Conservation (phyloP, 1,140 invertebrate genomes). For the Philotrypesis tridentata region DNA sequence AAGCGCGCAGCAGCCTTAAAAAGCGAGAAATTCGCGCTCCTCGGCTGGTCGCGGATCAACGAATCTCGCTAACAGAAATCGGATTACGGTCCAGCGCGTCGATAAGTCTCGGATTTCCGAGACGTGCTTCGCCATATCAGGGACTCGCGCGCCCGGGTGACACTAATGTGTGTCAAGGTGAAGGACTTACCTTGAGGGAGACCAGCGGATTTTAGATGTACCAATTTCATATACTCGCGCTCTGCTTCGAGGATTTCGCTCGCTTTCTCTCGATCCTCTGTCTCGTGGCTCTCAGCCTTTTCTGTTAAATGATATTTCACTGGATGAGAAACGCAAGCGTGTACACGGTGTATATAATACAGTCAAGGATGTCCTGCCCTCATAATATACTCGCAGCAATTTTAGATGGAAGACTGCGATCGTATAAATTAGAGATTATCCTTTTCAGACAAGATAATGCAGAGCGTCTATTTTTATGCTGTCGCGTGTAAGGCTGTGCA, state of each 20-base stretch:
- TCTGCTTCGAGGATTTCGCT: not conserved
- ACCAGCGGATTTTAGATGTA: not conserved
- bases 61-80: not conserved
- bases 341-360: not conserved
- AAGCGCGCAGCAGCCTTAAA: too few relatives aligned
- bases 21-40: not conserved
- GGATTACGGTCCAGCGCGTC: not conserved
- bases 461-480: too few relatives aligned
- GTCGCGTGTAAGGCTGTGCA: too few relatives aligned
- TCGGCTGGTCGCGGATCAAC: too few relatives aligned
- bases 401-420: too few relatives aligned
- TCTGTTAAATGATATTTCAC: too few relatives aligned
- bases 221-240: not conserved
- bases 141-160: not conserved
- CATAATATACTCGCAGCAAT: too few relatives aligned
- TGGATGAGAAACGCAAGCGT: too few relatives aligned
- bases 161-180: constrained; percentile 6
- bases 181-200: not conserved
- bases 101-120: not conserved
- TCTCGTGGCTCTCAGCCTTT: not conserved
- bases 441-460: too few relatives aligned
- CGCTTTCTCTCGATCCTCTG: constrained; percentile 11
- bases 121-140: not conserved
- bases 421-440: too few relatives aligned
- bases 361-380: too few relatives aligned